These are phyloP conservation scores for Heliconius erato DNA, from an alignment of 2,888 invertebrate species.

Conservation along the genomic window DNA sequence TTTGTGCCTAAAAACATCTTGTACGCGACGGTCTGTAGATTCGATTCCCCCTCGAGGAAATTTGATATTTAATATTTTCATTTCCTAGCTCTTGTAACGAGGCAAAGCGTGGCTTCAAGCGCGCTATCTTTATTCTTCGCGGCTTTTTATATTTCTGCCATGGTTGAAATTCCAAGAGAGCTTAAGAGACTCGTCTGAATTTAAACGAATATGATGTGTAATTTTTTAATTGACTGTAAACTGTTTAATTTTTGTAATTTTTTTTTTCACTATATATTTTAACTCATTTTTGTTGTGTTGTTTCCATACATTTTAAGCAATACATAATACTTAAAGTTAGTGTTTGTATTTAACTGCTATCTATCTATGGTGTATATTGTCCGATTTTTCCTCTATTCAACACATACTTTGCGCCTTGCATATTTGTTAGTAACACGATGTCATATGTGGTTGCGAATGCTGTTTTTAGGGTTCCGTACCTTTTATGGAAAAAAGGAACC, in stretches of 20 bases:
- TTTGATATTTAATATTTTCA: too few relatives aligned
- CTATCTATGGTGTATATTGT: constrained; percentile 42
- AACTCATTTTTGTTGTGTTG: neutral
- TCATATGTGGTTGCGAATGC: constrained; percentile 51
- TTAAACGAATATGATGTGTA: neutral
- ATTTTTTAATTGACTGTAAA: neutral
- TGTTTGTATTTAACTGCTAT: neutral
- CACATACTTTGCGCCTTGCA: constrained; percentile 51
- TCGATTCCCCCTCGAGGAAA: too few relatives aligned
- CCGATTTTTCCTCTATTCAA: constrained; percentile 54
- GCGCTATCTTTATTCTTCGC: too few relatives aligned
- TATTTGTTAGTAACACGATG: constrained; percentile 55
- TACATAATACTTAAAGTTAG: constrained; percentile 11
- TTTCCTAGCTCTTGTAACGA: too few relatives aligned
- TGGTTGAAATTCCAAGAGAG: neutral
- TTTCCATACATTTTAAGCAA: neutral
- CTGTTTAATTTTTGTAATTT: neutral
- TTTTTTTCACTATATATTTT: neutral
- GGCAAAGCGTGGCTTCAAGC: too few relatives aligned
- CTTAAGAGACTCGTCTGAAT: neutral
- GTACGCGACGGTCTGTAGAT: too few relatives aligned
- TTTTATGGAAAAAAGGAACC: too few relatives aligned
- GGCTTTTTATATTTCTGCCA: too few relatives aligned
- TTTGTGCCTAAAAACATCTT: too few relatives aligned
- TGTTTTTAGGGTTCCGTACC: neutral